Conservation (phyloP, 2,113 vertebrate species). For the Tinamus guttatus region DNA sequence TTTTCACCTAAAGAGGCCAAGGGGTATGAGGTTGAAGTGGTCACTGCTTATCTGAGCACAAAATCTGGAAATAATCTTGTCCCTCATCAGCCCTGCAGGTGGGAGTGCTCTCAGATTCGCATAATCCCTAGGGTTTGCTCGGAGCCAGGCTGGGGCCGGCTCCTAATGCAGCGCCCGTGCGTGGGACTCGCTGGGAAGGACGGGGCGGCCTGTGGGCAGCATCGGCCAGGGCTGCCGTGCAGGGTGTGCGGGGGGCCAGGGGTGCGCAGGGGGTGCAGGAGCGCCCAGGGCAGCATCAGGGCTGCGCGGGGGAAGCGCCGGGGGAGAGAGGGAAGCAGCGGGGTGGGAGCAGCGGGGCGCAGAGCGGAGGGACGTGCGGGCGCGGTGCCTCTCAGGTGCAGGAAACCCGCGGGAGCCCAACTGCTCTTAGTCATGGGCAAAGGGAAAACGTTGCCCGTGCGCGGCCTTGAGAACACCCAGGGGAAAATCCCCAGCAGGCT, state of each 20-base stretch:
- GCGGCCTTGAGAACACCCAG: not conserved
- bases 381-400: fast-evolving
- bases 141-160: not conserved
- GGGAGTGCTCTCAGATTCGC: not conserved
- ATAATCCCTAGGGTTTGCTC: not conserved
- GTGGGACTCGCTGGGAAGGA: fast-evolving
- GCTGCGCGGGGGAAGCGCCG: no score
- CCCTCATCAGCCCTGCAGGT: not conserved
- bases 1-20: not conserved
- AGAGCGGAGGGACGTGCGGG: fast-evolving
- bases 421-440: fast-evolving
- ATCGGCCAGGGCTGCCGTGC: not conserved
- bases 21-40: not conserved
- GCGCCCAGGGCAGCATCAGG: no score
- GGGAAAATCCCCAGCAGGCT: not conserved
- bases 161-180: fast-evolving
- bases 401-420: not conserved
- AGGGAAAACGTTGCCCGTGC: fast-evolving
- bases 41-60: not conserved
- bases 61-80: not conserved
- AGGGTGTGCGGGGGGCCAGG: no score
- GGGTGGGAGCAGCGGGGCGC: fast-evolving
- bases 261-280: no score
- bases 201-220: not conserved
- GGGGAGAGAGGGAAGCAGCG: no score